These are phyloP conservation scores for Pterostichus niger DNA, from an alignment of 2,888 invertebrate genomes.

Conservation along the genomic window DNA sequence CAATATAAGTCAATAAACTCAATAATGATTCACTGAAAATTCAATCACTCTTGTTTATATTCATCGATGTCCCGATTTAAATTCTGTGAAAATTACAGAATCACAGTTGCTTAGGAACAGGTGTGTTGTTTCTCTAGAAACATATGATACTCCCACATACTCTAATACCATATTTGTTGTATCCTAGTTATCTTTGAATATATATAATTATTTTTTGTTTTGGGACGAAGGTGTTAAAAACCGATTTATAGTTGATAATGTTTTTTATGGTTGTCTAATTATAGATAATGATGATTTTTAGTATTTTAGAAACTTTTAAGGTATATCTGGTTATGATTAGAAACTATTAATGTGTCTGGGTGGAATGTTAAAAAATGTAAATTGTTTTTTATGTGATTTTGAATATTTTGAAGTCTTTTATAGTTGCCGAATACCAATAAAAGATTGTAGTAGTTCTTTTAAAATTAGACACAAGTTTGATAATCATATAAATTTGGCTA, in stretches of 20 bases:
- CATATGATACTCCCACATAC: not conserved
- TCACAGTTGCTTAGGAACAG: not conserved
- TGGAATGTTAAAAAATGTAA: not conserved
- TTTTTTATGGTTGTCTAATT: constrained; percentile 20
- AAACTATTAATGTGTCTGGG: not conserved
- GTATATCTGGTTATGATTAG: not conserved
- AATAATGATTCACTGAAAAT: not conserved
- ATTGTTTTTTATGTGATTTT: constrained; percentile 9
- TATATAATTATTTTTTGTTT: constrained; percentile 3
- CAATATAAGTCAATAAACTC: constrained; percentile 25
- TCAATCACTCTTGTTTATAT: too few relatives aligned
- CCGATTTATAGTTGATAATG: constrained; percentile 15
- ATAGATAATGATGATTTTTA: constrained; percentile 20
- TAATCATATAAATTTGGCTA: too few relatives aligned
- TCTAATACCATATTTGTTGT: not conserved
- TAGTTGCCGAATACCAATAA: too few relatives aligned
- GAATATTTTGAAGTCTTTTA: too few relatives aligned
- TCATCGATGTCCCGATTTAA: not conserved
- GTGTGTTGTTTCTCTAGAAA: constrained; percentile 7
- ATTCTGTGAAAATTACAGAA: not conserved
- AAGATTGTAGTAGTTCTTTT: too few relatives aligned
- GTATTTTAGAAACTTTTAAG: constrained; percentile 25
- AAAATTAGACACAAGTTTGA: too few relatives aligned
- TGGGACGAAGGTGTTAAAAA: constrained; percentile 16
- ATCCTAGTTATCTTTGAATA: not conserved